Evolutionary conservation across 2,113 vertebrate genomes (phyloP), one percentile per base, ranked within the genome.

Genomic region (Erythrolamprus reginae): DNA sequence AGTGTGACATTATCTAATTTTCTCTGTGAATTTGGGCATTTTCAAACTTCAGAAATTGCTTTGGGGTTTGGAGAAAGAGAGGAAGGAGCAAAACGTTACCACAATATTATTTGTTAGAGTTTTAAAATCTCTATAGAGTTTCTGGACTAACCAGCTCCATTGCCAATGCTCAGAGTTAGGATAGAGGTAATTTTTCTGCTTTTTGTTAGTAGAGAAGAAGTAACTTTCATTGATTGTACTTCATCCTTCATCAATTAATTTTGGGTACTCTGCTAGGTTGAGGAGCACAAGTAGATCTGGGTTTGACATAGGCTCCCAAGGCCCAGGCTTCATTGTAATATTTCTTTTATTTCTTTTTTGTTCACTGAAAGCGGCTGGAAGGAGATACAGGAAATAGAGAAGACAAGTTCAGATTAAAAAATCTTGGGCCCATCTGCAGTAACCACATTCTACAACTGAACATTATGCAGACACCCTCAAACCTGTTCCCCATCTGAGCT

Each of bases 401-500:
- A 61, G 45, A 92, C 93, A 92, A 94, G 92, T 94, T 94, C 58
- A 87, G 92, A 38, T 92, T 4, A 1, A 61, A 47, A 89, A 91
- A 95, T 92, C 92, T 86, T 0, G 10, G 90, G 92, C 94, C n/a
- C 50, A 55, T 51, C 13, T n/a, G 50, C 19, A 33, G 13, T 42
- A 55, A 65, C 58, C 50, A 91, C 90, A 90, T 92, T 93, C 93
- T 91, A 88, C 53, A 70, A 88, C 58, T 90, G 51, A 45, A 82
- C 91, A 87, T 58, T 53, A 17, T 89, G 0, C 0, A 92, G 77
- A 90, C 13, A 4, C 45, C 24, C n/a, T 85, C 92, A 92, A 93
- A 90, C 82, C 77, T 94, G 92, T 94, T 91, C 94, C 91, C 90
- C 93, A 93, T 90, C 52, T 94, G 88, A 53, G 1, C 65, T 83